Percentiles rank a stretch among this genome's conserved stretches.
Evolutionary conservation across 1,140 invertebrate species (phyloP).

Genomic region (Xylocopa sonorina): DNA sequence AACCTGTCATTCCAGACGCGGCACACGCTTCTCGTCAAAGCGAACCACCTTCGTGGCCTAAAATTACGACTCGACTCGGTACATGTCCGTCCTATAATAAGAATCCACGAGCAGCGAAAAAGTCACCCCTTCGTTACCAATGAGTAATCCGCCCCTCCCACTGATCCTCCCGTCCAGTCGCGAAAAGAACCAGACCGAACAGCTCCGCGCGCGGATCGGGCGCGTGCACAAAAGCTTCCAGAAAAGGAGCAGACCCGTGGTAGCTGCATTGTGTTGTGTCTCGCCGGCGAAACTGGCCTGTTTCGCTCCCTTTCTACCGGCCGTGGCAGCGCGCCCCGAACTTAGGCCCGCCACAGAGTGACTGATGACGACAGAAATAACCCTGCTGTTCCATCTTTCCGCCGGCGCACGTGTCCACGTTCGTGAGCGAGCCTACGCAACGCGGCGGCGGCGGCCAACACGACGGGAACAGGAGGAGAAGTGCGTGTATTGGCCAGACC

Average conservation of each 20-base stretch:
- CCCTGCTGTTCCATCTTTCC: slow-evolving; percentile 66
- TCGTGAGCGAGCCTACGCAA: slow-evolving; percentile 71
- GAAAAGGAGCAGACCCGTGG: slow-evolving; percentile 58
- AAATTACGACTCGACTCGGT: background rate
- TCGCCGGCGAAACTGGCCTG: slow-evolving; percentile 43
- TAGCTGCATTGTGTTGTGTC: slow-evolving; percentile 57
- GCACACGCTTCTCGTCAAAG: too few species aligned
- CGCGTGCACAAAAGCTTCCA: slow-evolving; percentile 44
- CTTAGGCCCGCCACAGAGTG: slow-evolving; percentile 66
- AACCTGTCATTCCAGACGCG: too few species aligned
- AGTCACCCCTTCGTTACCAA: slow-evolving; percentile 29
- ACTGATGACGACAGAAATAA: slow-evolving; percentile 79
- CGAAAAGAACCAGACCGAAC: slow-evolving; percentile 50
- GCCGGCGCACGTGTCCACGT: slow-evolving; percentile 71
- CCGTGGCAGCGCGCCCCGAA: slow-evolving; percentile 11
- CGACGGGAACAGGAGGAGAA: slow-evolving; percentile 15
- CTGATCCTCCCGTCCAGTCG: slow-evolving; percentile 13
- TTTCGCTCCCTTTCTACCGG: slow-evolving; percentile 30
- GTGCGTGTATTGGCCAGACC: background rate
- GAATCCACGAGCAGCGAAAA: background rate
- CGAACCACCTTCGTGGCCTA: too few species aligned
- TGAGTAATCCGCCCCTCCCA: slow-evolving; percentile 41
- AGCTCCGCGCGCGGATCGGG: slow-evolving; percentile 62
- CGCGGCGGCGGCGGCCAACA: slow-evolving; percentile 27
- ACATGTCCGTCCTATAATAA: background rate